phyloP scores from a whole-genome alignment of 2,113 vertebrate species.

The Accipiter cooperii region DNA sequence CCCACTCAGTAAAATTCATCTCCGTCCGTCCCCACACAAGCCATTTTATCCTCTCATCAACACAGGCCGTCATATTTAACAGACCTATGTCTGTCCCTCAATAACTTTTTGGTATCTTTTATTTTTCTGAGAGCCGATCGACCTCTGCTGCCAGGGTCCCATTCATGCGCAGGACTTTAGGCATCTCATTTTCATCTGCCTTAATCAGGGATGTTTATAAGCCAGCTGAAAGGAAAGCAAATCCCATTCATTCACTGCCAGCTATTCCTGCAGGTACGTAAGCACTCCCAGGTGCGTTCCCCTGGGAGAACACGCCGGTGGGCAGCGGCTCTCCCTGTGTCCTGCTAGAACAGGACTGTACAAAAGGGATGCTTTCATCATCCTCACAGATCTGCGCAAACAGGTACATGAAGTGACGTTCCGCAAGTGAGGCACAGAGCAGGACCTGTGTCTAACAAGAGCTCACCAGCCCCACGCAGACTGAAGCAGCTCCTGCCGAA shows the following conservation, averaged over 20 bases:
- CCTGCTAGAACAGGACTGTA: not conserved
- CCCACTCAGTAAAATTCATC: not conserved
- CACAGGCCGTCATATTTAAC: not conserved
- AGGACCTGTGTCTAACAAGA: not conserved
- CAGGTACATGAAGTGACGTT: not conserved
- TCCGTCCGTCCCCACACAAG: not conserved
- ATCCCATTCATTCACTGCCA: slow-evolving; percentile 8
- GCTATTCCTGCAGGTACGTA: slow-evolving; percentile 25
- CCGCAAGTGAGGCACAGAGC: not conserved
- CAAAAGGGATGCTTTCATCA: not conserved
- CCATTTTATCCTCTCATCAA: not conserved
- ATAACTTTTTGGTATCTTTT: not conserved
- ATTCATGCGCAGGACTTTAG: not conserved
- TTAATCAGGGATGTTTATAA: slow-evolving; percentile 14
- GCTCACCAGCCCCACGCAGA: not conserved
- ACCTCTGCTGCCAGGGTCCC: not conserved
- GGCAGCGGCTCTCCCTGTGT: not conserved
- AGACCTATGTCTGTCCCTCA: not conserved
- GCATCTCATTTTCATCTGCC: not conserved
- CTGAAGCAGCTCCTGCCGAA: not conserved
- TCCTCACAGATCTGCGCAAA: not conserved
- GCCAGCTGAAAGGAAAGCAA: not conserved
- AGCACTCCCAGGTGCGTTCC: not conserved
- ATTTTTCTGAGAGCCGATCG: not conserved
- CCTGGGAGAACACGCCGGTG: not conserved